A percentile compares a stretch with the other conserved stretches of the same genome.
Evolutionary conservation across 2,888 invertebrate species (phyloP).

Genomic region (Pseudococcus longispinus): DNA sequence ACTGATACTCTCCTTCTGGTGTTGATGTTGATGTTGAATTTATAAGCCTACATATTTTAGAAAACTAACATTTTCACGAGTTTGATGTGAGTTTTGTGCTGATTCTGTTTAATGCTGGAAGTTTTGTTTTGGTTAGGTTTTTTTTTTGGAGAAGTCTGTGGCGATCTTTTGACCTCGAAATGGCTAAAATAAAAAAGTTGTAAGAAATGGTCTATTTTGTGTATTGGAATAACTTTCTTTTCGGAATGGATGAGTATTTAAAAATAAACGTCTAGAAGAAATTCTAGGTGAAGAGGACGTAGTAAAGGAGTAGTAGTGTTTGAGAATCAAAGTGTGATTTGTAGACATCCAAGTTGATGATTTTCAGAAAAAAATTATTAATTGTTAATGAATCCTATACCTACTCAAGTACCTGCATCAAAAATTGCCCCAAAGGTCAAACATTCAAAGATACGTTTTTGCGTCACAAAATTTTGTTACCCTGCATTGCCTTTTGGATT

Average conservation of each 20-base stretch:
- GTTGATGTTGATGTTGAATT: background rate
- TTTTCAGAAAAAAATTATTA: no score
- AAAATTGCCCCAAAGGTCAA: no score
- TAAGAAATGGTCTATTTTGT: background rate
- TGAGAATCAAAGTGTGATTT: background rate
- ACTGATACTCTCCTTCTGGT: conserved; percentile 31
- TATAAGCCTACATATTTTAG: conserved; percentile 10
- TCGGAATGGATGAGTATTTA: background rate
- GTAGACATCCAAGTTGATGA: no score
- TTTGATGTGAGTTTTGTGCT: background rate
- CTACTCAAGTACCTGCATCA: no score
- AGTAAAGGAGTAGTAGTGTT: background rate
- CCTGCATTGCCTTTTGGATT: no score
- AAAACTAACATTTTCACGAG: background rate
- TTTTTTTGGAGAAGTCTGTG: background rate
- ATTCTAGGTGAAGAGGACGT: background rate
- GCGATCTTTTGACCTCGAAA: background rate
- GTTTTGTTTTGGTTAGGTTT: background rate
- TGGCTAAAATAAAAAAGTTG: background rate
- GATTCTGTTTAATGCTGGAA: background rate
- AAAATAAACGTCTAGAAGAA: background rate
- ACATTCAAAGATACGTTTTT: no score
- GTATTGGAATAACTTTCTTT: background rate
- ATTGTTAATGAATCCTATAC: no score
- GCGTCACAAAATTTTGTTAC: no score